These are phyloP conservation scores for Bombus waltoni DNA, from an alignment of 1,140 invertebrate genomes.

Conservation along the genomic window DNA sequence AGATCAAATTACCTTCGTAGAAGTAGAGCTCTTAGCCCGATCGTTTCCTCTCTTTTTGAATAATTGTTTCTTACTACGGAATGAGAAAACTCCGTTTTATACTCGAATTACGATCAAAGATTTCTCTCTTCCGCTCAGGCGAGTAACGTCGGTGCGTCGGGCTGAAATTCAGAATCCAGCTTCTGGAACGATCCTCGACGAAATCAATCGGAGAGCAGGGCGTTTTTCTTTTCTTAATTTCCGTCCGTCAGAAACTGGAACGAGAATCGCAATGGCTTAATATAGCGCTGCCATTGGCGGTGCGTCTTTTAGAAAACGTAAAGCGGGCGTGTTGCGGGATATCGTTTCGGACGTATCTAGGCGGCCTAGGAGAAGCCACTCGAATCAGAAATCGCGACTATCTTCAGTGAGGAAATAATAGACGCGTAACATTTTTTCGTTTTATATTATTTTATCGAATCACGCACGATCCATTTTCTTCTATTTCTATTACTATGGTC, in stretches of 20 bases:
- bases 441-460: too few species aligned
- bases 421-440: too few species aligned
- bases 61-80: not conserved
- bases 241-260: conserved; percentile 3
- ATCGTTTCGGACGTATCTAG: too few species aligned
- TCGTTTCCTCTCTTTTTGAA: not conserved
- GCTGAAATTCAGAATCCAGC: not conserved
- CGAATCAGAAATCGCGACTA: too few species aligned
- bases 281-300: not conserved
- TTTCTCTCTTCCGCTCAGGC: not conserved
- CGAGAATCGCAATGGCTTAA: conserved; percentile 4
- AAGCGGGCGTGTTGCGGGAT: not conserved
- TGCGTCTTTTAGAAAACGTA: not conserved
- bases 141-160: not conserved
- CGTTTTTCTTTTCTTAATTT: conserved; percentile 20
- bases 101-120: not conserved
- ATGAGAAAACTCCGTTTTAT: not conserved
- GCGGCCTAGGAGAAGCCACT: too few species aligned
- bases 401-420: too few species aligned
- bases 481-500: too few species aligned
- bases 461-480: too few species aligned
- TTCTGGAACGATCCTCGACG: not conserved
- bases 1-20: not conserved
- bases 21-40: not conserved
- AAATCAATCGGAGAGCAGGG: not conserved